Evolutionary conservation across 2,113 vertebrate genomes (phyloP).

Genomic region (Sinosuthora webbiana): DNA sequence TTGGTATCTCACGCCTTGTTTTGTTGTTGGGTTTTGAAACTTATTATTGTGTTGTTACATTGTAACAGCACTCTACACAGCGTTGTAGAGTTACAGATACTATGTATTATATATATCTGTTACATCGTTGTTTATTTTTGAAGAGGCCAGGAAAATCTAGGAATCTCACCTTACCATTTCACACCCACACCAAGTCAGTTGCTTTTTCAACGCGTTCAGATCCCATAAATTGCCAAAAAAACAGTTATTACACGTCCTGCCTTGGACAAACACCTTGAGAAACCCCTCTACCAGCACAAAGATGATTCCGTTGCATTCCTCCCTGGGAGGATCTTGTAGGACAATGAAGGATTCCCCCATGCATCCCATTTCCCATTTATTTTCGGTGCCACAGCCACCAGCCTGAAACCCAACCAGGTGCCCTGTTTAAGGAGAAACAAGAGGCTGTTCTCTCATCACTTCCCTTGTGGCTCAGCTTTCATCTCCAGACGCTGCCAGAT

Average conservation of each 20-base stretch:
- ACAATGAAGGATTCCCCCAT: rapidly evolving
- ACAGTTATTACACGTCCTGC: rapidly evolving
- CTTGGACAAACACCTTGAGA: not conserved
- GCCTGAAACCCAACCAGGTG: not conserved
- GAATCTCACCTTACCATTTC: not conserved
- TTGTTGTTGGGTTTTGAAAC: not conserved
- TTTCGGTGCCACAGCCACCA: not conserved
- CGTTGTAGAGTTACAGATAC: not conserved
- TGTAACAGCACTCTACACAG: no score
- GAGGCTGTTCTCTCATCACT: not conserved
- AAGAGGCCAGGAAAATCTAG: rapidly evolving
- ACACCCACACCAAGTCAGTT: not conserved
- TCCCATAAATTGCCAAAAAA: rapidly evolving
- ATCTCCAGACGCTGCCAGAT: not conserved
- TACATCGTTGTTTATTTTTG: rapidly evolving
- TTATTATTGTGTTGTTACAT: rapidly evolving
- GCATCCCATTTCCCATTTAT: rapidly evolving
- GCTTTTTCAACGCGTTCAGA: rapidly evolving
- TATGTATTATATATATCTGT: no score
- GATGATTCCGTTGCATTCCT: rapidly evolving
- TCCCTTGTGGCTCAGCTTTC: not conserved
- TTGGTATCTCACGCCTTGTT: rapidly evolving
- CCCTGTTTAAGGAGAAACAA: not conserved
- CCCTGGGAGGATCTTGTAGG: rapidly evolving
- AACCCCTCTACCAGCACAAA: rapidly evolving